Evolutionary conservation across 1,140 invertebrate genomes (phyloP), one percentile per base, ranked within the genome.

Genomic region (Tetramorium parvispinum): DNA sequence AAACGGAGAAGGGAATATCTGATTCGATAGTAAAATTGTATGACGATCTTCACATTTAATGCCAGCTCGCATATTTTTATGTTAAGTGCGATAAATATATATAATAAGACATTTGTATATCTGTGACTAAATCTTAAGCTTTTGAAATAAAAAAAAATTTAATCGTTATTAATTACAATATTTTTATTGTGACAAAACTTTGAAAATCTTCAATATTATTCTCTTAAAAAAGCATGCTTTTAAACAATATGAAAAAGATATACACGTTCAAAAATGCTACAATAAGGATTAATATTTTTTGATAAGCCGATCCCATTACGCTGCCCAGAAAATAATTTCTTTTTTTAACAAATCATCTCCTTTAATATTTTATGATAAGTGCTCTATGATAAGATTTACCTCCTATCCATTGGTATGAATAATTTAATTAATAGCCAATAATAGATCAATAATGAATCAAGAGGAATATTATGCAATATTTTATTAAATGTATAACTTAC

Each of bases 271-370:
- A 55, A 78, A 40, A 85, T 57, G 13, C 0, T 46, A 81, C 21
- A 27, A 77, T 11, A 32, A 85, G 40, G 53, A 63, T 81, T 59
- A 57, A 87, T 87, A 76, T 89, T 90, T 91, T 77, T 89, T 79
- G 40, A 79, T 55, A 46, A 40, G 37, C 6, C 27, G 63, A 43
- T 53, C n/a, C 11, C 43, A 21, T 24, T 43, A 16, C 59, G 24
- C 68, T 65, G 77, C 40, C 46, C 18, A 76, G 61, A 81, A 82
- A 90, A 65, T 70, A 59, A 63, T 8, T 0, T 24, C 0, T 5
- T 61, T 32, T 53, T 75, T 18, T n/a, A 66, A 53, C 0, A 1
- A 65, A 51, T 32, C 11, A n/a, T 27, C 8, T 21, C 1, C 6
- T 24, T 37, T 40, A n/a, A 37, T 40, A 61, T 53, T 59, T 13